Evolutionary conservation across 2,888 invertebrate genomes (phyloP).

Genomic region (Oligia latruncula): DNA sequence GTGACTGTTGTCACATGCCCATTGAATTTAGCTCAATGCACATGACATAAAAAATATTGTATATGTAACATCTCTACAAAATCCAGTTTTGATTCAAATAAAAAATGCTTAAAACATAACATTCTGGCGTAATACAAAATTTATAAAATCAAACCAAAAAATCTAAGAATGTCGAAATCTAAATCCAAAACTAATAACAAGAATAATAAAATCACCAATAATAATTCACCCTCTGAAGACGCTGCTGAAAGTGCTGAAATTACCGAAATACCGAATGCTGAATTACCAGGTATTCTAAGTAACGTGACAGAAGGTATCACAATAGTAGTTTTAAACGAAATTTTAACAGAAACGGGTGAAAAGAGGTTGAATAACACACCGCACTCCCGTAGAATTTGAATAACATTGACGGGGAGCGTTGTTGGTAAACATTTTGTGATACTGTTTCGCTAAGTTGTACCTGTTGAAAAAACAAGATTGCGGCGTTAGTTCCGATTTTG

Average conservation of each 20-base stretch:
- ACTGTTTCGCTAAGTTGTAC: neutral
- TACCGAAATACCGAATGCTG: neutral
- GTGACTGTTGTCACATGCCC: slow-evolving; percentile 1
- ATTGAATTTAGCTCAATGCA: too few species aligned
- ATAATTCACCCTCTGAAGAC: slow-evolving; percentile 1
- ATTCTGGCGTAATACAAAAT: neutral
- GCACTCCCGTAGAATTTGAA: neutral
- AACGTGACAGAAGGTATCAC: slow-evolving; percentile 14
- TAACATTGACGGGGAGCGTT: too few species aligned
- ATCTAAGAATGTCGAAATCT: slow-evolving; percentile 11
- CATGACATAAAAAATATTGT: too few species aligned
- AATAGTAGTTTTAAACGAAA: slow-evolving; percentile 8
- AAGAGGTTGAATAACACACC: neutral
- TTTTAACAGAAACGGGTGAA: neutral
- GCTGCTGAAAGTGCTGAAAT: neutral
- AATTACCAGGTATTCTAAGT: neutral
- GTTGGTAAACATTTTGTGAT: neutral
- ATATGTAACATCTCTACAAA: neutral
- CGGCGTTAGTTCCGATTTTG: neutral
- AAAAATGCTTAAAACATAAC: neutral
- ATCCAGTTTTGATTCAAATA: neutral
- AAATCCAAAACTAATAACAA: neutral
- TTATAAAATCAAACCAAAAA: neutral
- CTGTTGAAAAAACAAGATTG: neutral
- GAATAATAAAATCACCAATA: neutral